phyloP scores from a whole-genome alignment of 1,140 invertebrate species.

The fruit fly (Drosophila melanogaster) region Release_6_plus_ISO1_MT NT_033779.5:14748001-14748500 shows the following conservation, averaged over 20 bases:
- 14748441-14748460: slow-evolving; percentile 70
- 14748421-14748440: slow-evolving; percentile 65
- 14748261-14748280: slow-evolving; percentile 62
- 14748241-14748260: slow-evolving; percentile 57
- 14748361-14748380: slow-evolving; percentile 82
- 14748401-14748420: slow-evolving; percentile 81
- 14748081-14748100: neutral
- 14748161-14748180: slow-evolving; percentile 70
- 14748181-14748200: slow-evolving; percentile 36
- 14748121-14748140: slow-evolving; percentile 78
- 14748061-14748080: neutral
- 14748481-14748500: neutral
- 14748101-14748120: slow-evolving; percentile 40
- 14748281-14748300: slow-evolving; percentile 52
- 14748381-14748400: slow-evolving; percentile 83
- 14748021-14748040: slow-evolving; percentile 16
- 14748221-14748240: neutral
- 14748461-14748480: slow-evolving; percentile 9
- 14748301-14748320: slow-evolving; percentile 2
- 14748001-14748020: slow-evolving; percentile 52
- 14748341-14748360: slow-evolving; percentile 72
- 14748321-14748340: slow-evolving; percentile 77
- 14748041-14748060: slow-evolving; percentile 11
- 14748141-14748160: slow-evolving; percentile 81
- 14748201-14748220: slow-evolving; percentile 42